Conservation (phyloP, 2,888 invertebrate genomes). For the Anoplius nigerrimus region DNA sequence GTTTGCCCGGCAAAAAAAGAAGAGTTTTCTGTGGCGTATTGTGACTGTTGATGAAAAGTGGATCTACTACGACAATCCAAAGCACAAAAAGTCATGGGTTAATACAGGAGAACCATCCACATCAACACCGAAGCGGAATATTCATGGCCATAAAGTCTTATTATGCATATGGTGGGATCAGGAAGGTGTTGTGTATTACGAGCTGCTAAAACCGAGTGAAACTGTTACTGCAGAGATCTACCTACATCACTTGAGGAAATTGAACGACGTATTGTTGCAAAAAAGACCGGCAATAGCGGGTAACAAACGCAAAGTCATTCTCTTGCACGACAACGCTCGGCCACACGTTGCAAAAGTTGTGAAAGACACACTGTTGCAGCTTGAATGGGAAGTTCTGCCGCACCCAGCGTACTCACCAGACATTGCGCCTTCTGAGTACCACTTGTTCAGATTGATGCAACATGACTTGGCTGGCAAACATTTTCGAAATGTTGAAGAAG, state of each 20-base stretch:
- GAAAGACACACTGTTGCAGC: not conserved
- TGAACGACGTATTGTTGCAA: not conserved
- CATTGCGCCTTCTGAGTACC: slow-evolving; percentile 1
- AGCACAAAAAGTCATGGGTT: slow-evolving; percentile 3
- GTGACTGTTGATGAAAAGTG: not conserved
- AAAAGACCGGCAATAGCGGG: not conserved
- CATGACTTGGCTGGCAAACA: slow-evolving; percentile 1
- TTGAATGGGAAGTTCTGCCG: no score
- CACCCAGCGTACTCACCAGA: slow-evolving; percentile 4
- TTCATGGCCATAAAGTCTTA: not conserved
- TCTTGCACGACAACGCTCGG: slow-evolving; percentile 2
- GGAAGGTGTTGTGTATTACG: slow-evolving; percentile 3
- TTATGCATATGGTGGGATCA: slow-evolving; percentile 3
- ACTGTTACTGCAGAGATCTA: not conserved
- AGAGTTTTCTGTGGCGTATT: not conserved
- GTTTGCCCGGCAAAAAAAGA: not conserved
- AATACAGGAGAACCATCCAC: not conserved
- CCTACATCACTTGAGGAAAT: not conserved
- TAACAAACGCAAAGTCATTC: not conserved
- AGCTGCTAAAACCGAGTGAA: slow-evolving; percentile 7
- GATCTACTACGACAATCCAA: no score
- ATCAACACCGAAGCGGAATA: not conserved
- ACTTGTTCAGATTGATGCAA: slow-evolving; percentile 14
- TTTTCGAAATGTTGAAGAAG: slow-evolving; percentile 14
- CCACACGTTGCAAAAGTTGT: not conserved